These are phyloP conservation scores for Tarsius wallacei DNA, from an alignment of 2,797 vertebrate species.

Conservation along the genomic window DNA sequence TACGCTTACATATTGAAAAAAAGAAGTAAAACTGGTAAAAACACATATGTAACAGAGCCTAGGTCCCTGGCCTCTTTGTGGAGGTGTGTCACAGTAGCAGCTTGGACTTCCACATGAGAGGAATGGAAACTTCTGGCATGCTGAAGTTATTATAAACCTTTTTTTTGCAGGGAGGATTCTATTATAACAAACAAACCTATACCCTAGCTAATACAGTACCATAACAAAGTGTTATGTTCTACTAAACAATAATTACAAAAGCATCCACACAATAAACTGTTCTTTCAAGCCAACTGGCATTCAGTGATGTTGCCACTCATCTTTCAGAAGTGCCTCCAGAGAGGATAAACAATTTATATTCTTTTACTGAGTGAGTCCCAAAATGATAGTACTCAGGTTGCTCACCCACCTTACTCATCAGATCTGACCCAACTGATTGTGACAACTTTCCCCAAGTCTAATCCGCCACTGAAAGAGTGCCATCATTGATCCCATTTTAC, in stretches of 20 bases:
- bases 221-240: not conserved
- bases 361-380: not conserved
- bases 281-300: not conserved
- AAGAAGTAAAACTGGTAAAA: too few relatives aligned
- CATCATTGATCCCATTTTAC: not conserved
- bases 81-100: not conserved
- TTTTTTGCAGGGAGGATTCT: not conserved
- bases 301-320: not conserved
- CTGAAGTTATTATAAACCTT: not conserved
- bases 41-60: not conserved
- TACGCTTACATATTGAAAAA: too few relatives aligned
- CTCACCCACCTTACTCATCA: not conserved
- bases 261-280: not conserved
- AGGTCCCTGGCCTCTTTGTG: not conserved
- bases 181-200: constrained; percentile 16
- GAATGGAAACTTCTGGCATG: not conserved
- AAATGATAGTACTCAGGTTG: not conserved
- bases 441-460: constrained; percentile 4
- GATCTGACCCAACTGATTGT: not conserved
- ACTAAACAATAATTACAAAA: constrained; percentile 33
- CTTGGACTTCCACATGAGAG: not conserved
- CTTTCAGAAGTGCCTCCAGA: constrained; percentile 16
- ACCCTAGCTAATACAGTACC: not conserved
- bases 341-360: not conserved
- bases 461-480: not conserved